phyloP scores from a whole-genome alignment of 1,140 invertebrate species.

The Chionoecetes opilio region DNA sequence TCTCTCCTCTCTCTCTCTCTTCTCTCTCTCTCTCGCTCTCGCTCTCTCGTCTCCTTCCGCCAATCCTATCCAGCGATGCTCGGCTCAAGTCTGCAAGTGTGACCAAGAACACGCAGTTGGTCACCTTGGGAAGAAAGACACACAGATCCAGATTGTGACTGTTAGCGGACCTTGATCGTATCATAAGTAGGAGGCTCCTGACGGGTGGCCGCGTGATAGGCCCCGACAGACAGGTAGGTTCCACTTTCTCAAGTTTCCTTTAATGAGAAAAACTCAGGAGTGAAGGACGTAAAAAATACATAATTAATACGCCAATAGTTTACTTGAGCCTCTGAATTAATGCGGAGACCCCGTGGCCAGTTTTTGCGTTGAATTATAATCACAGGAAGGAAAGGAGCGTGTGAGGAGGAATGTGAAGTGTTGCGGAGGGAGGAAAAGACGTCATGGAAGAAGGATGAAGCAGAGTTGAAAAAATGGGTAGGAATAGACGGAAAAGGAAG shows the following conservation, averaged over 20 bases:
- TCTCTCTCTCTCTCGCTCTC: not conserved
- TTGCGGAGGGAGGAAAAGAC: not conserved
- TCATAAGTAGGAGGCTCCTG: not conserved
- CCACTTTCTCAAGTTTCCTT: not conserved
- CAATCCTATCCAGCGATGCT: not conserved
- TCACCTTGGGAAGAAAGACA: not conserved
- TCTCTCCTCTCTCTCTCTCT: not conserved
- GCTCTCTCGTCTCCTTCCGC: no score
- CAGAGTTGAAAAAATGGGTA: not conserved
- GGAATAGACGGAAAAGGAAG: not conserved
- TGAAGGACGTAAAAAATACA: not conserved
- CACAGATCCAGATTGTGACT: not conserved
- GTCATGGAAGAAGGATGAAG: not conserved
- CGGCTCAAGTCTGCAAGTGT: no score
- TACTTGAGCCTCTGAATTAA: not conserved
- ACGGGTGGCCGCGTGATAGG: not conserved
- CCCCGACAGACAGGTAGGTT: not conserved
- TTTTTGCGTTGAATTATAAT: not conserved
- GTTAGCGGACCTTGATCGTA: not conserved
- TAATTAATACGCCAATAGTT: slow-evolving; percentile 3
- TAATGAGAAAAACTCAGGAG: not conserved
- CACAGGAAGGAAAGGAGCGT: not conserved
- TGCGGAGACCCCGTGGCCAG: not conserved
- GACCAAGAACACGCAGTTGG: not conserved
- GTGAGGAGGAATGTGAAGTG: not conserved